These are phyloP conservation scores for Palythoa grandiflora DNA, from an alignment of 92 coral and sea anemone genomes.

Conservation along the genomic window DNA sequence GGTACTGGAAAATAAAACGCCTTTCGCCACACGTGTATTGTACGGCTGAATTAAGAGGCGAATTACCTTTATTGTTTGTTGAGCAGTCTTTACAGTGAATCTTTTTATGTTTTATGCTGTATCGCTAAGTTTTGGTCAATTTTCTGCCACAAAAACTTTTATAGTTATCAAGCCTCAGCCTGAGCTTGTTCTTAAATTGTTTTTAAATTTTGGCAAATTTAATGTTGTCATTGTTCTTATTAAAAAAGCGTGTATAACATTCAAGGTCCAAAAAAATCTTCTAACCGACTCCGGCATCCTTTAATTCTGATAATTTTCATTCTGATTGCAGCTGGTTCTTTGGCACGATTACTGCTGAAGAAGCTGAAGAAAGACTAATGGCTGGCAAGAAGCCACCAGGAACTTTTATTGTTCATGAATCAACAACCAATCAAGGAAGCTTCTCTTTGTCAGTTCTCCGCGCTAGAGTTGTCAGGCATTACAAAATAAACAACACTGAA, in stretches of 20 bases:
- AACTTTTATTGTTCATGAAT: conserved; percentile 23
- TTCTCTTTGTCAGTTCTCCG: conserved; percentile 28
- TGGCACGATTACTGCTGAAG: conserved; percentile 17
- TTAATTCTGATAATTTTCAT: not conserved
- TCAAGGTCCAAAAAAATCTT: not conserved
- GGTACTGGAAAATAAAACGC: too few relatives aligned
- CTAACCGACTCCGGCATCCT: not conserved
- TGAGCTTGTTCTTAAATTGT: too few relatives aligned
- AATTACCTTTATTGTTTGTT: too few relatives aligned
- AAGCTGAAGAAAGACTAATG: conserved; percentile 13
- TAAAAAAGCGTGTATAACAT: not conserved
- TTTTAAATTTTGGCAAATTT: too few relatives aligned
- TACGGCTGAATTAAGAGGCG: too few relatives aligned
- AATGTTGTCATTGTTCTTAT: not conserved
- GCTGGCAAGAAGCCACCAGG: conserved; percentile 23
- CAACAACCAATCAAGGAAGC: not conserved
- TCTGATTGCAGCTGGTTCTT: conserved; percentile 9
- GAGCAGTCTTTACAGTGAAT: too few relatives aligned
- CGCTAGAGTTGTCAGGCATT: conserved; percentile 38
- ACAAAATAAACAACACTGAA: conserved; percentile 23
- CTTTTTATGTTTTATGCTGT: too few relatives aligned
- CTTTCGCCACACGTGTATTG: too few relatives aligned
- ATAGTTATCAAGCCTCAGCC: too few relatives aligned
- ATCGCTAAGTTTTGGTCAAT: too few relatives aligned
- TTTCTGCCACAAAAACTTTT: too few relatives aligned